Evolutionary conservation across 2,797 vertebrate genomes (phyloP).

Genomic region (Toxotes lorentzi): DNA sequence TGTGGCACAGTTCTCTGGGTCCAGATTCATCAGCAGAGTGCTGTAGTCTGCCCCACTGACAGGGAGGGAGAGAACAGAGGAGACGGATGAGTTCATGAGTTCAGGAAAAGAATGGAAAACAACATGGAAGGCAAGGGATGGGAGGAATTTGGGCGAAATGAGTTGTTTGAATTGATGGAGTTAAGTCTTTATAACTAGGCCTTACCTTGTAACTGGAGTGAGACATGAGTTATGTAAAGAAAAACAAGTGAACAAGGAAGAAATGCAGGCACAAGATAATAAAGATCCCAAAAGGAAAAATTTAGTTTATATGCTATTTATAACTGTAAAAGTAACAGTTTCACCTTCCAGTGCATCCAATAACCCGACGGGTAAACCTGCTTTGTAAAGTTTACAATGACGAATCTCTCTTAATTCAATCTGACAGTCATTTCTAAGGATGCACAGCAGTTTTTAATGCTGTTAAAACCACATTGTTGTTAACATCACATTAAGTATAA

Average conservation of each 20-base stretch:
- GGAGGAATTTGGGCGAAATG: neutral
- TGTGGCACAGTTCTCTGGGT: conserved; percentile 95
- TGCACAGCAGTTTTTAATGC: neutral
- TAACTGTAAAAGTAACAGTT: neutral
- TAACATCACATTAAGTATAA: neutral
- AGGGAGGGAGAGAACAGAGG: conserved; percentile 11
- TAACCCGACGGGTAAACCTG: neutral
- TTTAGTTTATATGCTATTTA: too few species aligned
- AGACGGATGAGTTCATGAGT: neutral
- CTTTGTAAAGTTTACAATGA: neutral
- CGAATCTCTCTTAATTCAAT: conserved; percentile 4
- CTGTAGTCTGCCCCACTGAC: conserved; percentile 95
- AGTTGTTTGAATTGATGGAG: neutral
- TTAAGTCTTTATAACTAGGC: neutral
- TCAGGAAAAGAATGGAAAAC: conserved; percentile 5
- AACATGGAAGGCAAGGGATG: neutral
- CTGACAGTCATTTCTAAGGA: neutral
- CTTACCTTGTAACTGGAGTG: conserved; percentile 11
- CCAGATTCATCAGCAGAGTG: conserved; percentile 95
- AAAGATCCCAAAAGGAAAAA: neutral
- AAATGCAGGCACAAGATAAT: conserved; percentile 15
- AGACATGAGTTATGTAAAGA: neutral
- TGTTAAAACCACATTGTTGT: neutral
- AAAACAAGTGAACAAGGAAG: conserved; percentile 6
- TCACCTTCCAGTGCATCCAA: neutral